These are phyloP conservation scores for Labia minor DNA, from an alignment of 2,888 invertebrate genomes.

Conservation along the genomic window DNA sequence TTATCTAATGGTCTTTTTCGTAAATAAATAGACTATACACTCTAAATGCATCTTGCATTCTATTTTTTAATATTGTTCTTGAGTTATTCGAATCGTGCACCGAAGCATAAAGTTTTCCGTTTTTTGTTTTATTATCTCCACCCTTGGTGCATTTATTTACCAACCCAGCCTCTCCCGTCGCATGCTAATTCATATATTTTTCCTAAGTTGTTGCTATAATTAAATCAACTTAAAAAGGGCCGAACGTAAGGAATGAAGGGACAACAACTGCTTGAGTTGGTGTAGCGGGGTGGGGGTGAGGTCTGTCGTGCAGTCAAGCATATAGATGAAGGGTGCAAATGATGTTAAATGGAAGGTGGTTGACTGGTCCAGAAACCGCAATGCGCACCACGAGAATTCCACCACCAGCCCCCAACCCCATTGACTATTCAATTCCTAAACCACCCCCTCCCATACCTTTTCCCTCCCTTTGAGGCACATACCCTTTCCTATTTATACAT, in stretches of 20 bases:
- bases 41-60: too few species aligned
- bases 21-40: too few species aligned
- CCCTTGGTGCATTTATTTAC: too few species aligned
- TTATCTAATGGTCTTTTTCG: too few species aligned
- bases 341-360: neutral
- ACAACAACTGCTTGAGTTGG: neutral
- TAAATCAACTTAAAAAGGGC: neutral
- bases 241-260: neutral
- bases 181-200: too few species aligned
- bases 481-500: neutral
- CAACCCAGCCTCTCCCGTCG: too few species aligned
- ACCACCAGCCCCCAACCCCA: neutral
- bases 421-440: neutral
- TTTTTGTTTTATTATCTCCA: too few species aligned
- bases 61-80: too few species aligned
- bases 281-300: neutral
- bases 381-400: neutral
- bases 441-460: too few species aligned
- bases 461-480: neutral
- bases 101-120: too few species aligned
- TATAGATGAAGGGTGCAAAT: neutral
- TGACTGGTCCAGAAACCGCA: conserved; percentile 13
- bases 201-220: too few species aligned
- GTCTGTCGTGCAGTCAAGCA: neutral
- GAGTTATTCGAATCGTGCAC: too few species aligned